These are phyloP conservation scores for Riparia riparia DNA, from an alignment of 2,113 vertebrate genomes.

Conservation along the genomic window DNA sequence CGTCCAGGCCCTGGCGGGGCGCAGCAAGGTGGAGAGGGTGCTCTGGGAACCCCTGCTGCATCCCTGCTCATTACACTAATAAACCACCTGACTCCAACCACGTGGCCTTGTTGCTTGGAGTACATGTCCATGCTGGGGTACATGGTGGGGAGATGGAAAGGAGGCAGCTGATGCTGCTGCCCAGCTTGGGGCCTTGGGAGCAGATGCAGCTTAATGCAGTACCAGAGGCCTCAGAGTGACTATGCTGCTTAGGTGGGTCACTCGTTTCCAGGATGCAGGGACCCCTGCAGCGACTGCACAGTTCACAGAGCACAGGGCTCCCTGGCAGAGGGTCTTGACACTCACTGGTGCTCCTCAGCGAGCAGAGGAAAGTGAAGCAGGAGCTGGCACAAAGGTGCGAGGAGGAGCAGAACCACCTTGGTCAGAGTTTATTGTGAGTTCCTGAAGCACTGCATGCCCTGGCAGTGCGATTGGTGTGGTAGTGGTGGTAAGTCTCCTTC, in stretches of 20 bases:
- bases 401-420: background rate
- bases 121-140: rapidly evolving
- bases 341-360: background rate
- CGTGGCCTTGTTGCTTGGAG: background rate
- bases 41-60: slow-evolving; percentile 51
- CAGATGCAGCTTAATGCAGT: rapidly evolving
- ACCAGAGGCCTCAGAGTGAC: background rate
- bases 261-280: rapidly evolving
- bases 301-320: too few species aligned
- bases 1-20: rapidly evolving
- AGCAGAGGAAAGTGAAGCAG: background rate
- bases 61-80: slow-evolving; percentile 12
- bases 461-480: background rate
- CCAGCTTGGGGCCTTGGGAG: background rate
- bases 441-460: background rate
- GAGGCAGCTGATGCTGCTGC: background rate
- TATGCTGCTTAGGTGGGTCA: rapidly evolving
- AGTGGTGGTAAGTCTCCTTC: background rate
- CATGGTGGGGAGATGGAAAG: rapidly evolving
- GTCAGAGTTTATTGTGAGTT: slow-evolving; percentile 44
- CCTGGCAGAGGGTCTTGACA: rapidly evolving
- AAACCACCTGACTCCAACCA: background rate
- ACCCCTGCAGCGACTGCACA: background rate
- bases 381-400: rapidly evolving
- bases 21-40: slow-evolving; percentile 28